phyloP scores from a whole-genome alignment of 2,888 invertebrate genomes.

The Nasonia oneida region DNA sequence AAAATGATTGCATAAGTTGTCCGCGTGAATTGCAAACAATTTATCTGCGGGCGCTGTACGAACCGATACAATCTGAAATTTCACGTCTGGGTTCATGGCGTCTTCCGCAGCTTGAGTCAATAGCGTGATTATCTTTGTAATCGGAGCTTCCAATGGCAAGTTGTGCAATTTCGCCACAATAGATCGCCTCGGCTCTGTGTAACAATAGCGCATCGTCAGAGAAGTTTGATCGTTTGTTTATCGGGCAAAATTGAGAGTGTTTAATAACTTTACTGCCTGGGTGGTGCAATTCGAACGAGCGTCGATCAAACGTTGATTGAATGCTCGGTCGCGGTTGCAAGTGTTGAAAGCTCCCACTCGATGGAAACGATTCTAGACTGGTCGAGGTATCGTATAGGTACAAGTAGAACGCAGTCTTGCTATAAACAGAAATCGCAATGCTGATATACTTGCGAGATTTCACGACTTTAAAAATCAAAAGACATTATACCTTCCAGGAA shows the following conservation, averaged over 20 bases:
- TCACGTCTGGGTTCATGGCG: constrained; percentile 80
- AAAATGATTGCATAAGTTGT: too few species aligned
- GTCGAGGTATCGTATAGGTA: constrained; percentile 36
- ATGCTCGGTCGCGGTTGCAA: constrained; percentile 10
- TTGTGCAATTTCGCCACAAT: constrained; percentile 93
- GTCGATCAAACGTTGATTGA: constrained; percentile 14
- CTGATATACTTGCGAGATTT: background rate
- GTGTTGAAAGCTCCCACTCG: constrained; percentile 24
- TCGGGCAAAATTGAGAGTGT: background rate
- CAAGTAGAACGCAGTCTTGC: constrained; percentile 41
- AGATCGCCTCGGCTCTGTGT: constrained; percentile 83
- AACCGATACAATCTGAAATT: constrained; percentile 81
- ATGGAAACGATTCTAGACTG: background rate
- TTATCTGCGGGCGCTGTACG: background rate
- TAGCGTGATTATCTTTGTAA: constrained; percentile 90
- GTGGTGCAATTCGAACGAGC: constrained; percentile 2
- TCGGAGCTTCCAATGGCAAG: constrained; percentile 96
- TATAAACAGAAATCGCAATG: constrained; percentile 16
- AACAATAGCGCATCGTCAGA: background rate
- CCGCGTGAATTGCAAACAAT: background rate
- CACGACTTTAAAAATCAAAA: constrained; percentile 72
- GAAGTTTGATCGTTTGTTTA: background rate
- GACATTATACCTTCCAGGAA: constrained; percentile 69
- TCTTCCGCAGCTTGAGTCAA: constrained; percentile 80
- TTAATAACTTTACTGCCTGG: constrained; percentile 13